Evolutionary conservation across 2,888 invertebrate species (phyloP), one percentile per base, ranked within the genome.

Genomic region (Sacculina carcini): DNA sequence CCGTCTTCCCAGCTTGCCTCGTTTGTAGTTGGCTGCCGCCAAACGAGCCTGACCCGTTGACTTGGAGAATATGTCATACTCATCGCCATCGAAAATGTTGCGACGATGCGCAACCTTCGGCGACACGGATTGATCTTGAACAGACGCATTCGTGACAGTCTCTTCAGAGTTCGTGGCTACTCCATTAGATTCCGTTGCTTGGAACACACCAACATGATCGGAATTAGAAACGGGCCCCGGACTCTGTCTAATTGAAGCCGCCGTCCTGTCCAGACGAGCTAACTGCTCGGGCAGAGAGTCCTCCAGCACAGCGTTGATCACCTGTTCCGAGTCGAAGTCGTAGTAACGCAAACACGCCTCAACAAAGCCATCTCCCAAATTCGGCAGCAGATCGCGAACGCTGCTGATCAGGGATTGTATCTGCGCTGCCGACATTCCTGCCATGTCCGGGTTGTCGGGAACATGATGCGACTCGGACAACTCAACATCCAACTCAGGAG

Each of bases 261-360:
- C 24, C 16, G 29, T 47, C 24, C 55, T 53, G 49, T 57, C 57
- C 9, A 58, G 10, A 9, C 50, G 44, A 14, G 39, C 55, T 31
- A 69, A 58, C 24, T 63, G 60, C 0, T 69, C 62, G 2, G 78
- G 76, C 28, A 79, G 65, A 55, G 71, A 74, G 58, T 76, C 75
- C 65, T 89, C 89, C 48, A 92, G 65, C 53, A 90, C 69, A 46
- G 81, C 80, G 62, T 84, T 78, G 53, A 92, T 78, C 3, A 85
- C 84, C 58, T 74, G 71, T 57, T 78, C 79, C 1, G 77, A 70
- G 58, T 78, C 73, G 63, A 76, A 79, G 21, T 79, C 74, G 60
- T 81, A 85, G 60, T 79, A 73, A 58, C 79, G 71, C 51, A 90
- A 67, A 59, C 86, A 79, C 61, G 73, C 73, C 65, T 84, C 66